Evolutionary conservation across 2,888 invertebrate genomes (phyloP), one percentile per base, ranked within the genome.

Genomic region (Chelonus formosanus): DNA sequence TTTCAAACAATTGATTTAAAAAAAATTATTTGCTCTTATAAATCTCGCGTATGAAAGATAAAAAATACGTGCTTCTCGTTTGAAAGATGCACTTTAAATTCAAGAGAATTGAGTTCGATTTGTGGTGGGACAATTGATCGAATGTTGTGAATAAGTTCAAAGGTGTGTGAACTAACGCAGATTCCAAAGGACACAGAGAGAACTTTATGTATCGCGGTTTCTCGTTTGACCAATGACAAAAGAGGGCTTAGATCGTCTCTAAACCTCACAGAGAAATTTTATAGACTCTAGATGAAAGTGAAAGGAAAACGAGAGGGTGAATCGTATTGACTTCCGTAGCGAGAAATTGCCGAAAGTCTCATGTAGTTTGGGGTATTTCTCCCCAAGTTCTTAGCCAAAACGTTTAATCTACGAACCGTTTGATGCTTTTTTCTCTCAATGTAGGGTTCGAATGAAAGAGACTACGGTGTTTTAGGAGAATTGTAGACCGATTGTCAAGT

Each of bases 361-460:
- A 64, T 60, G 59, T 70, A 53, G 67, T 67, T 73, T 68, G 52
- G 20, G 20, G 20, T 20, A 44, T 54, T 66, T 66, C 53, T 44
- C 60, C 43, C 45, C 45, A 40, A 60, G 53, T 40, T 54, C 45
- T 58, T 67, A 61, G 69, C 70, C 70, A 70, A 70, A 67, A 68
- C 73, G 72, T 74, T 76, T 75, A 74, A 76, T 76, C 75, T 74
- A 70, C 70, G 69, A 72, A 71, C 62, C 73, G 75, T 76, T 76
- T 76, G 74, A 76, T 75, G 72, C 74, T 73, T 75, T 73, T 70
- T 69, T 69, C 63, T 44, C 43, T 32, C 52, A 43, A 52, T 35
- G 47, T 62, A 32, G 34, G 34, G 35, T 34, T 40, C 50, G 53
- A 62, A 45, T 40, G 59, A 57, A 57, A 40, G 57, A 40, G 31